Conservation (phyloP, 2,888 invertebrate species). For the Trachelus iudaicus region DNA sequence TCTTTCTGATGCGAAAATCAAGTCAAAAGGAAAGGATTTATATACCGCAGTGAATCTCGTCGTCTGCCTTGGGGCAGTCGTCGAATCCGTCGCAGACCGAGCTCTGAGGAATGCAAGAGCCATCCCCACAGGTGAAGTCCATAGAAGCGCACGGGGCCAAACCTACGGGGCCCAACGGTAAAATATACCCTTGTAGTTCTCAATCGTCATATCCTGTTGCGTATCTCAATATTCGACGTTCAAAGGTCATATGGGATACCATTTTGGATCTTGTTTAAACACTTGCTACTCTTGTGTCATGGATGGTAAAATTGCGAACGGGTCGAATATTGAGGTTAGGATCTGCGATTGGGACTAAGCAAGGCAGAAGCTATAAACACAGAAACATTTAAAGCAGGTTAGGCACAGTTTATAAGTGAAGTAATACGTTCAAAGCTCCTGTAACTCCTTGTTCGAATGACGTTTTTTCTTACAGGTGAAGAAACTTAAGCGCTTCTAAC, state of each 20-base stretch:
- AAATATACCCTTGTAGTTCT: conserved; percentile 40
- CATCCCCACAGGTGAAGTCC: conserved; percentile 79
- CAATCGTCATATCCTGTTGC: conserved; percentile 33
- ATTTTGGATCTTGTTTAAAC: neutral
- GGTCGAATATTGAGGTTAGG: neutral
- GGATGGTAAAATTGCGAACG: neutral
- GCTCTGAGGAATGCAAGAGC: conserved; percentile 77
- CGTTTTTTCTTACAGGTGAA: neutral
- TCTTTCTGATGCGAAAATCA: neutral
- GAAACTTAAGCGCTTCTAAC: conserved; percentile 47
- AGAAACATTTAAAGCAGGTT: conserved; percentile 57
- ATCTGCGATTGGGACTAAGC: neutral
- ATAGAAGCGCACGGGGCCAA: conserved; percentile 64
- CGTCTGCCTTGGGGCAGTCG: conserved; percentile 74
- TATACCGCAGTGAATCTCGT: conserved; percentile 63
- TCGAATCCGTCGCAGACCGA: conserved; percentile 79
- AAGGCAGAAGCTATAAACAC: conserved; percentile 40
- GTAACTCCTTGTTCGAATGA: conserved; percentile 22
- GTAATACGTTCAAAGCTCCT: conserved; percentile 47
- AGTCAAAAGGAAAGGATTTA: conserved; percentile 30
- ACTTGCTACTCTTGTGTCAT: neutral
- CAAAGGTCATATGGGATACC: neutral
- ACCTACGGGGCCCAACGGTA: conserved; percentile 53
- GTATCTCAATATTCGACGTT: neutral
- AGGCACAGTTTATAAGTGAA: conserved; percentile 29